Conservation (phyloP, 2,888 invertebrate species). For the Spatulosminthurus flaviceps region DNA sequence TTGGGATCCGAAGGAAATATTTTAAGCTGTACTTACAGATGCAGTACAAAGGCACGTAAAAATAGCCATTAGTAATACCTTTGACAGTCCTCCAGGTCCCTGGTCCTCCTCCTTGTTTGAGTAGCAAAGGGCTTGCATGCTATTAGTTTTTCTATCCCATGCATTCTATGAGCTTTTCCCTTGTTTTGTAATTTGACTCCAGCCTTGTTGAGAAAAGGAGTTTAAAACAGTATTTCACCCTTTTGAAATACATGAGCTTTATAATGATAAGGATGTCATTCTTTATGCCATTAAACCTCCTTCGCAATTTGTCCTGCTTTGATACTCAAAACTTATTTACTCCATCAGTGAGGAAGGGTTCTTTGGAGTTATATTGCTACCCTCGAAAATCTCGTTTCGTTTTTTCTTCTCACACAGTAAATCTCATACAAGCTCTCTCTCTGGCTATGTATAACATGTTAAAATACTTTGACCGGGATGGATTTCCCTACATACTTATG, state of each 20-base stretch:
- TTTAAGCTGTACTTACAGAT: no score
- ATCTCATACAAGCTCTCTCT: no score
- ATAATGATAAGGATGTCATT: constrained; percentile 31
- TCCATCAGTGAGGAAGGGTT: neutral
- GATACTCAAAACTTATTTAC: constrained; percentile 13
- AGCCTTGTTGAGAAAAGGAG: constrained; percentile 5
- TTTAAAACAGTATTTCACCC: constrained; percentile 36
- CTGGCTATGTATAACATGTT: no score
- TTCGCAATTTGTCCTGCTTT: constrained; percentile 45
- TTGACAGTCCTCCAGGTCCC: no score
- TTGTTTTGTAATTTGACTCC: constrained; percentile 39
- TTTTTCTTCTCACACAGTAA: no score
- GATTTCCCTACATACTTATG: no score
- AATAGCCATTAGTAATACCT: no score
- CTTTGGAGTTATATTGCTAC: no score
- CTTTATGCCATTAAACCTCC: constrained; percentile 34
- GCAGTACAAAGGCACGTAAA: no score
- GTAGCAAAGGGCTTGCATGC: neutral
- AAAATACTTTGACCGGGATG: no score
- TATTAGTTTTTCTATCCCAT: neutral
- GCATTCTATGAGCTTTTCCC: neutral
- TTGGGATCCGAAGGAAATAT: no score
- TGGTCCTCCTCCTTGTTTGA: neutral
- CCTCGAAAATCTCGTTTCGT: no score
- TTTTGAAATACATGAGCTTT: constrained; percentile 20